Evolutionary conservation across 2,113 vertebrate species (phyloP).

Genomic region (Hyaena hyaena): DNA sequence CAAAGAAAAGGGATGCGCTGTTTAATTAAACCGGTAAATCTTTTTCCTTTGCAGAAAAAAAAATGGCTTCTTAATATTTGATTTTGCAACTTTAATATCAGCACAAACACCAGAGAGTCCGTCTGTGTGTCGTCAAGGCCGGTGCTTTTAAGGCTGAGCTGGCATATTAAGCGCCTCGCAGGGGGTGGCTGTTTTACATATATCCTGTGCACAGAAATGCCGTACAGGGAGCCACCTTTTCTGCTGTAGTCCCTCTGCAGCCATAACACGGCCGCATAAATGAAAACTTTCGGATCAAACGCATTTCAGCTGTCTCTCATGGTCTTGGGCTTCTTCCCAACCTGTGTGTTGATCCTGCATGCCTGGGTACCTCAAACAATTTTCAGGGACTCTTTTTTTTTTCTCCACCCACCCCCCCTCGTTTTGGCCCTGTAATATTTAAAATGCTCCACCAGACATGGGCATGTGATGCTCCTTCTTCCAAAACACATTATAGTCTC

Average conservation of each 20-base stretch:
- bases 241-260: constrained; percentile 78
- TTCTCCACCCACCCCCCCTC: neutral
- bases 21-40: constrained; percentile 81
- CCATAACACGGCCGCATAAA: constrained; percentile 82
- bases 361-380: constrained; percentile 74
- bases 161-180: neutral
- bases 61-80: constrained; percentile 67
- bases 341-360: constrained; percentile 81
- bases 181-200: constrained; percentile 67
- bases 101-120: constrained; percentile 38
- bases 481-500: neutral
- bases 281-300: constrained; percentile 83
- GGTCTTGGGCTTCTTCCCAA: constrained; percentile 80
- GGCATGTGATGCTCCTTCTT: constrained; percentile 34
- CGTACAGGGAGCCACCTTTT: constrained; percentile 73
- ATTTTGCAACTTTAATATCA: constrained; percentile 64
- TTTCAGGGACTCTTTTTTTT: neutral
- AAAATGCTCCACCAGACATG: neutral
- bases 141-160: neutral
- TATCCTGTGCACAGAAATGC: constrained; percentile 16
- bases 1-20: constrained; percentile 1
- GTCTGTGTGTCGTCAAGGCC: neutral
- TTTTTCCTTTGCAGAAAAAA: constrained; percentile 63
- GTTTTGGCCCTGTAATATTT: neutral
- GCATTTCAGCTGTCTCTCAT: constrained; percentile 74